Evolutionary conservation across 2,797 vertebrate genomes (phyloP).

Genomic region (Phoebastria nigripes): DNA sequence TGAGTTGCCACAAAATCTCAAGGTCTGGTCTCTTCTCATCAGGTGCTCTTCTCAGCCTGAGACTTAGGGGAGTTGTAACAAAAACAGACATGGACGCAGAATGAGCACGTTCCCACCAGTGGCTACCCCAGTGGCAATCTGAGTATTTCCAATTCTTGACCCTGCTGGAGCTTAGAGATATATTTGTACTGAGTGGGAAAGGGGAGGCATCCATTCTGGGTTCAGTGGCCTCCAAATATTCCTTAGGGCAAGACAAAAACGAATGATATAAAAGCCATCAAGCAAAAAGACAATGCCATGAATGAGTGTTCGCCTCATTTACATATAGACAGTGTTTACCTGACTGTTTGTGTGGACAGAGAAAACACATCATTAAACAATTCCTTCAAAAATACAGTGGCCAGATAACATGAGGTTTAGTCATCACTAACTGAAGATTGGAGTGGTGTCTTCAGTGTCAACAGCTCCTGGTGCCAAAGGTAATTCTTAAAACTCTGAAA

Average conservation of each 20-base stretch:
- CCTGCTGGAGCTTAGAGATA: not conserved
- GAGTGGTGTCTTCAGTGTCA: not conserved
- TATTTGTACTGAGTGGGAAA: not conserved
- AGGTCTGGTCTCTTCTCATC: conserved; percentile 16
- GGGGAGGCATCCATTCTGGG: not conserved
- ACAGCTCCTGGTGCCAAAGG: not conserved
- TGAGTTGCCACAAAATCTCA: conserved; percentile 10
- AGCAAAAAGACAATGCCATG: not conserved
- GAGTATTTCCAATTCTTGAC: not conserved
- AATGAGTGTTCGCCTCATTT: not conserved
- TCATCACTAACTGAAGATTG: not conserved
- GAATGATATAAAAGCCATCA: not conserved
- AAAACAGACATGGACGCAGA: not conserved
- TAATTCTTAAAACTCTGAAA: not conserved
- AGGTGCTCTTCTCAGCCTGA: not conserved
- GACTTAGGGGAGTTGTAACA: not conserved
- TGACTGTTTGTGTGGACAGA: not conserved
- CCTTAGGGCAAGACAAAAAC: not conserved
- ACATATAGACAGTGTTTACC: not conserved
- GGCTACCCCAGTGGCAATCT: not conserved
- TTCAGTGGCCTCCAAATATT: not conserved
- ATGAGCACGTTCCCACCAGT: not conserved
- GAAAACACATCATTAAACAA: not conserved
- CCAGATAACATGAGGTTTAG: not conserved
- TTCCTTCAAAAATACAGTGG: not conserved